A percentile compares a stretch with the other conserved stretches of the same genome.
Evolutionary conservation across 2,113 vertebrate genomes (phyloP).

Genomic region (Athene cunicularia): DNA sequence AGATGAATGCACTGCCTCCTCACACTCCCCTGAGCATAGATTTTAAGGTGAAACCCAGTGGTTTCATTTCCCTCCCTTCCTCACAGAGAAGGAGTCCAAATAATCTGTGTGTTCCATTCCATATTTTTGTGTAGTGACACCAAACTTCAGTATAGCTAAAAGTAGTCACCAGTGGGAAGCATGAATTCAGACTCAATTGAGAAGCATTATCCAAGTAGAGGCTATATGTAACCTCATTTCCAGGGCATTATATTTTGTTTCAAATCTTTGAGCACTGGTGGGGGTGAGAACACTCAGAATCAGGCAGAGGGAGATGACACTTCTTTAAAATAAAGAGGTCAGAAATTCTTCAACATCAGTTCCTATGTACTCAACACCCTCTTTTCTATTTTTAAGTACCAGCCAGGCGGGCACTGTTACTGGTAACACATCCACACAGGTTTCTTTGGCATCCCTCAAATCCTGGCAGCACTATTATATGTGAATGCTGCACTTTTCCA

Average conservation of each 20-base stretch:
- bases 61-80: background rate
- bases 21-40: background rate
- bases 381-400: conserved; percentile 42
- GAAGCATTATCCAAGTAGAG: background rate
- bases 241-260: background rate
- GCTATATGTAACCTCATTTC: background rate
- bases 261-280: background rate
- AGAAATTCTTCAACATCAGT: conserved; percentile 39
- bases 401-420: background rate
- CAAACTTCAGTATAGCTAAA: background rate
- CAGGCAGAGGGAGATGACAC: background rate
- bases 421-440: conserved; percentile 11
- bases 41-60: background rate
- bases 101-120: background rate
- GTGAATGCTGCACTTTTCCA: background rate
- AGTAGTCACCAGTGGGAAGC: background rate
- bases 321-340: conserved; percentile 3
- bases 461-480: background rate
- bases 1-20: background rate
- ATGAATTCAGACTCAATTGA: background rate
- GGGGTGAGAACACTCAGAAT: background rate
- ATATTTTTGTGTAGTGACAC: background rate
- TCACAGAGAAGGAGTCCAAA: background rate
- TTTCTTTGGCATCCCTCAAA: background rate
- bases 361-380: conserved; percentile 5